Conservation (phyloP, 2,888 invertebrate species). For the Campoletis raptor region DNA sequence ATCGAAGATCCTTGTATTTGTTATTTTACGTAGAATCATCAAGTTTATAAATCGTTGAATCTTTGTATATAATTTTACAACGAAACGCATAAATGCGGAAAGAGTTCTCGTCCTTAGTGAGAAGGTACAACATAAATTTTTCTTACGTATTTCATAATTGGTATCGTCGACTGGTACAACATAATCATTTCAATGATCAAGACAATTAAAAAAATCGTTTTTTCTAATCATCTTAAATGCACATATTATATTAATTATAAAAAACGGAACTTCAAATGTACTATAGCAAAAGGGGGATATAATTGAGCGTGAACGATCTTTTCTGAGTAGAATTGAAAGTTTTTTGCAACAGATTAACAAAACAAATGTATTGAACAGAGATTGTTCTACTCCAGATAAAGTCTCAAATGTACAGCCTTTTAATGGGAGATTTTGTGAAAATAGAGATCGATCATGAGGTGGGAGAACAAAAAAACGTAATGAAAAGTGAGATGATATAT, state of each 20-base stretch:
- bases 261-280: slow-evolving; percentile 53
- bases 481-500: slow-evolving; percentile 48
- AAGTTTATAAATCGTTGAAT: neutral
- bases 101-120: neutral
- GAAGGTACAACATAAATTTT: neutral
- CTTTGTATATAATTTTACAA: neutral
- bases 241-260: slow-evolving; percentile 45
- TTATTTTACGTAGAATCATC: neutral
- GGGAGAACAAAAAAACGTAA: slow-evolving; percentile 33
- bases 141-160: neutral
- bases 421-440: slow-evolving; percentile 19
- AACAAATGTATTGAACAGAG: slow-evolving; percentile 27
- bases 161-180: neutral
- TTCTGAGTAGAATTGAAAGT: slow-evolving; percentile 58
- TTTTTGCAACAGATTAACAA: slow-evolving; percentile 49
- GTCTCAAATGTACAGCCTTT: slow-evolving; percentile 64
- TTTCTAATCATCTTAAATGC: slow-evolving; percentile 8
- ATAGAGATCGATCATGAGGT: slow-evolving; percentile 23
- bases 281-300: slow-evolving; percentile 49
- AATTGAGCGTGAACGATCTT: slow-evolving; percentile 39
- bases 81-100: neutral
- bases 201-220: neutral
- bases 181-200: slow-evolving; percentile 1
- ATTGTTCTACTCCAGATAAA: slow-evolving; percentile 30
- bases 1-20: neutral